Conservation (phyloP, 2,888 invertebrate genomes). For the Microctonus aethiopoides region DNA sequence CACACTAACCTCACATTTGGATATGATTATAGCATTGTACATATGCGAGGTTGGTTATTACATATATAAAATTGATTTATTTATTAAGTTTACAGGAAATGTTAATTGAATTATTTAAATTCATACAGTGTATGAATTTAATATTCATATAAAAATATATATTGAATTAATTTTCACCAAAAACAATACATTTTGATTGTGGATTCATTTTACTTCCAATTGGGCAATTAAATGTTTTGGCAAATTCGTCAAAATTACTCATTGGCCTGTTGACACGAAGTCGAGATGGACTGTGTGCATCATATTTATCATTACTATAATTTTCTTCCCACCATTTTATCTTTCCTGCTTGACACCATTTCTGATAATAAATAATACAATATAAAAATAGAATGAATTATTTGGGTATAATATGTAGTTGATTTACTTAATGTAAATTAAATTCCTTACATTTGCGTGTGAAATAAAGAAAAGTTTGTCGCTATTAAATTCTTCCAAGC, state of each 20-base stretch:
- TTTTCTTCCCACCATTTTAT: slow-evolving; percentile 5
- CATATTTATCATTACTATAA: not conserved
- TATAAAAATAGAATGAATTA: not conserved
- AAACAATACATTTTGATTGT: slow-evolving; percentile 15
- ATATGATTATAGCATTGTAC: no score
- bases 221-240: slow-evolving; percentile 19
- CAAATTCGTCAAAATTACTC: slow-evolving; percentile 17
- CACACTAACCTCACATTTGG: not conserved
- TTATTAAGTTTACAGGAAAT: not conserved
- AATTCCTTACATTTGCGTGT: slow-evolving; percentile 23
- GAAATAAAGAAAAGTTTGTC: slow-evolving; percentile 32
- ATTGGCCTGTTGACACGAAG: slow-evolving; percentile 21
- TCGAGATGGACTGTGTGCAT: slow-evolving; percentile 15
- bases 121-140: not conserved
- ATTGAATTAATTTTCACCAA: not conserved
- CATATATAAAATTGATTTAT: no score
- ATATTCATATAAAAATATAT: not conserved
- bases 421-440: not conserved
- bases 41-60: no score
- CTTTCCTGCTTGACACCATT: slow-evolving; percentile 13
- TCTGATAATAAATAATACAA: not conserved
- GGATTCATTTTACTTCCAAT: slow-evolving; percentile 16
- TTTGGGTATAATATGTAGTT: not conserved
- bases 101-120: not conserved
- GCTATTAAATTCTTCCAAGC: slow-evolving; percentile 24